These are phyloP conservation scores for Papilio machaon DNA, from an alignment of 1,140 invertebrate species.

Conservation along the genomic window DNA sequence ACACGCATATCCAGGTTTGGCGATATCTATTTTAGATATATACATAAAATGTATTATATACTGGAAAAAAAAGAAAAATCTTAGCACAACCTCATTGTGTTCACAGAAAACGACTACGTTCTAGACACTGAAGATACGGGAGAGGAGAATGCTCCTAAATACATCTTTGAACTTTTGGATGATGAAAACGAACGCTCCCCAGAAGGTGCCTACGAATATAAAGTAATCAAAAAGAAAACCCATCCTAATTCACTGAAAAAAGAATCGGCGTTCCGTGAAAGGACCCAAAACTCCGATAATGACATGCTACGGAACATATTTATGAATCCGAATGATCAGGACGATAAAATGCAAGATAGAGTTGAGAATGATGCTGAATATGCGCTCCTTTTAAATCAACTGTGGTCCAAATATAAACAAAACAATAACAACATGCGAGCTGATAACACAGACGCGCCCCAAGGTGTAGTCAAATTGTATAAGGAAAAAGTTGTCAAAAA, in stretches of 20 bases:
- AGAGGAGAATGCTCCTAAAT: conserved; percentile 66
- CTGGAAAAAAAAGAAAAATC: background rate
- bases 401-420: conserved; percentile 84
- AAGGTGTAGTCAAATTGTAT: conserved; percentile 74
- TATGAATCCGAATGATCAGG: conserved; percentile 79
- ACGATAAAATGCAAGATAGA: conserved; percentile 69
- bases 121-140: conserved; percentile 66
- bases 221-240: conserved; percentile 74
- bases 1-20: conserved; percentile 66
- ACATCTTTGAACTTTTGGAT: conserved; percentile 68
- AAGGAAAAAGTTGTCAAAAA: conserved; percentile 79
- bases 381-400: conserved; percentile 81
- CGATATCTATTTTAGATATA: background rate
- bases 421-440: conserved; percentile 71
- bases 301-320: conserved; percentile 83
- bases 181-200: conserved; percentile 58
- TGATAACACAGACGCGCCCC: conserved; percentile 62
- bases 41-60: background rate
- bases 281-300: conserved; percentile 79
- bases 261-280: conserved; percentile 82
- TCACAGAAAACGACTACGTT: conserved; percentile 71
- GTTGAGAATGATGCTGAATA: conserved; percentile 81
- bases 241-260: conserved; percentile 50
- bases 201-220: conserved; percentile 69
- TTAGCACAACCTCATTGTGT: conserved; percentile 2